Evolutionary conservation across 1,140 invertebrate species (phyloP).

Genomic region (Adelges cooleyi): DNA sequence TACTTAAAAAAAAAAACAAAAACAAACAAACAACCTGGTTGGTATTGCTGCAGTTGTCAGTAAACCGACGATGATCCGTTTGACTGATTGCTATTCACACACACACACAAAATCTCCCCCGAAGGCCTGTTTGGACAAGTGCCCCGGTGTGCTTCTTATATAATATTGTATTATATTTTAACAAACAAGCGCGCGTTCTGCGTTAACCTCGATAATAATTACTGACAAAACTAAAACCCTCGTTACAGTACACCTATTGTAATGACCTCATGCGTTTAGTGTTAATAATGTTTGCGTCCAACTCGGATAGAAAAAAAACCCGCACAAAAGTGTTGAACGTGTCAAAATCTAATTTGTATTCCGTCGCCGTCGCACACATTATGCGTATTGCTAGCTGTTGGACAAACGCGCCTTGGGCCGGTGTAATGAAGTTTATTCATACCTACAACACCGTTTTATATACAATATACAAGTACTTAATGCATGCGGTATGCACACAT

Average conservation of each 20-base stretch:
- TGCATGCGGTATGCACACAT: too few relatives aligned
- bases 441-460: too few relatives aligned
- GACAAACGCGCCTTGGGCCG: too few relatives aligned
- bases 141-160: not conserved
- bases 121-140: slow-evolving; percentile 26
- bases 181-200: not conserved
- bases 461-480: too few relatives aligned
- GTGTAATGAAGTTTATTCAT: too few relatives aligned
- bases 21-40: too few relatives aligned
- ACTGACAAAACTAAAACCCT: not conserved
- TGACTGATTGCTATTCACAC: slow-evolving; percentile 19
- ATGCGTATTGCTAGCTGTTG: too few relatives aligned
- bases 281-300: slow-evolving; percentile 24
- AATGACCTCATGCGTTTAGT: not conserved
- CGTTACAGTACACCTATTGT: slow-evolving; percentile 14
- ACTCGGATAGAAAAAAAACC: too few relatives aligned
- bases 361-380: not conserved
- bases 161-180: not conserved
- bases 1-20: too few relatives aligned
- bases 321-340: not conserved
- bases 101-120: not conserved
- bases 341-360: slow-evolving; percentile 7
- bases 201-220: not conserved
- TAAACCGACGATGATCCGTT: not conserved
- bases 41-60: slow-evolving; percentile 13